phyloP scores from a whole-genome alignment of 2,797 vertebrate species.

The Erithacus rubecula region DNA sequence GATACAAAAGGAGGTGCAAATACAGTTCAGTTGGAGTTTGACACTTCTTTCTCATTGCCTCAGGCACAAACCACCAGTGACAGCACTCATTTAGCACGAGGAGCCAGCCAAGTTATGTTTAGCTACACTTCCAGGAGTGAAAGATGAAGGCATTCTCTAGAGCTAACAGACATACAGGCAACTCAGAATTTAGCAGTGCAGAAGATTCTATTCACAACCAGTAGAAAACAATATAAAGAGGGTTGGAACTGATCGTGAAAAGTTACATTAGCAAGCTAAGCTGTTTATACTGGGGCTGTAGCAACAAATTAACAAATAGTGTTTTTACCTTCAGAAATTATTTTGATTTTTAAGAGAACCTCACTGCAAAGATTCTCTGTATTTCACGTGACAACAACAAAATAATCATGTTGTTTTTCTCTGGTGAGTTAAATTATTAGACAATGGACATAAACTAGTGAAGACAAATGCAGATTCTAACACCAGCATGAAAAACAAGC shows the following conservation, averaged over 20 bases:
- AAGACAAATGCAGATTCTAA: background rate
- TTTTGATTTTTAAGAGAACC: background rate
- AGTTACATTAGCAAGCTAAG: background rate
- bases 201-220: background rate
- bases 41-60: background rate
- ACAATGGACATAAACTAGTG: background rate
- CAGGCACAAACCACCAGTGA: background rate
- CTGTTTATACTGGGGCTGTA: background rate
- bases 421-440: background rate
- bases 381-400: background rate
- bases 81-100: background rate
- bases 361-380: background rate
- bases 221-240: background rate
- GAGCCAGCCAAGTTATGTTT: background rate
- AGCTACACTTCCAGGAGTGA: background rate
- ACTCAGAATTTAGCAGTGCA: constrained; percentile 5
- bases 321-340: background rate
- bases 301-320: background rate
- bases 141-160: background rate
- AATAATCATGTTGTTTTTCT: background rate
- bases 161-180: background rate
- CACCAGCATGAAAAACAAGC: background rate
- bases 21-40: background rate
- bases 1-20: background rate
- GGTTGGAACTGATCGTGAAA: background rate